Conservation (phyloP, 1,140 invertebrate genomes). For the Ganaspis sp. region DNA sequence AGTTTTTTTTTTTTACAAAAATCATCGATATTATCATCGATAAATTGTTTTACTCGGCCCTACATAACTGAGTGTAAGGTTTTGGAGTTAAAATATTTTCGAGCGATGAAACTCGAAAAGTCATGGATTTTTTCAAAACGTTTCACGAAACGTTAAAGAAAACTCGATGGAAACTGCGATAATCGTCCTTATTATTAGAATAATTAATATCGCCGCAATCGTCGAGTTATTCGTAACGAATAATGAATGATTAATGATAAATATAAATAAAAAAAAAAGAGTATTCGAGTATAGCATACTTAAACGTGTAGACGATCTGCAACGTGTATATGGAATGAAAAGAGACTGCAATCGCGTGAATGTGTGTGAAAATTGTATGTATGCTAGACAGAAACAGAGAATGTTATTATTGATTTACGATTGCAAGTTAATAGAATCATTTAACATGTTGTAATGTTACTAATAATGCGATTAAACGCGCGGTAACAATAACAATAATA, state of each 20-base stretch:
- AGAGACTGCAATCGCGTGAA: conserved; percentile 6
- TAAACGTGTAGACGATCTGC: conserved; percentile 33
- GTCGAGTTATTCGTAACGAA: conserved; percentile 56
- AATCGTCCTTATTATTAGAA: conserved; percentile 31
- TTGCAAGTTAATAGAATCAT: conserved; percentile 65
- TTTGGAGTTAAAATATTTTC: conserved; percentile 3
- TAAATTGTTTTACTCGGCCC: conserved; percentile 14
- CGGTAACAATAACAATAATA: conserved; percentile 65
- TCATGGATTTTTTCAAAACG: background rate
- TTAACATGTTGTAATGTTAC: conserved; percentile 68
- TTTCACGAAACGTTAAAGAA: conserved; percentile 7
- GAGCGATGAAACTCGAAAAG: background rate
- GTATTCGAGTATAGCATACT: conserved; percentile 41
- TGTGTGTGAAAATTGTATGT: conserved; percentile 34
- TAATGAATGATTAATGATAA: conserved; percentile 35
- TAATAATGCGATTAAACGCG: conserved; percentile 59
- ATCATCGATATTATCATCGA: background rate
- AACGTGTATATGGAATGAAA: conserved; percentile 30
- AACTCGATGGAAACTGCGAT: conserved; percentile 29
- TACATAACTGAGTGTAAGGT: conserved; percentile 3
- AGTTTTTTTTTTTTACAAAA: too few species aligned
- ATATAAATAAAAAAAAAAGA: conserved; percentile 34
- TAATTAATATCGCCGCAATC: conserved; percentile 39
- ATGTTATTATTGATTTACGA: conserved; percentile 55
- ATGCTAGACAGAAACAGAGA: conserved; percentile 36